Evolutionary conservation across 2,888 invertebrate species (phyloP).

Genomic region (Seira ritae): DNA sequence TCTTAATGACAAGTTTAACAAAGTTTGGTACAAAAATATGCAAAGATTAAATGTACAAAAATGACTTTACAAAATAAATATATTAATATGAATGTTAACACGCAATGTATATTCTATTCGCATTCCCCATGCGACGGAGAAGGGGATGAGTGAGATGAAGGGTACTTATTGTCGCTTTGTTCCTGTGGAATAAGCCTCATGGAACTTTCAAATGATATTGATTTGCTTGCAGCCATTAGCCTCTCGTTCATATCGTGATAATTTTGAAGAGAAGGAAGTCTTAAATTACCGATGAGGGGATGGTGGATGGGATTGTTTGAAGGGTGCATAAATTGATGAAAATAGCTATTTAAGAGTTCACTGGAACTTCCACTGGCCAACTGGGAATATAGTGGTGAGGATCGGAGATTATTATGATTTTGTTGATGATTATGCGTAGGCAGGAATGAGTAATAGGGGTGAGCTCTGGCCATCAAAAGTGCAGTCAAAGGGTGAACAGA

Average conservation of each 20-base stretch:
- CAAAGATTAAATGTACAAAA: too few relatives aligned
- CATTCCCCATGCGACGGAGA: neutral
- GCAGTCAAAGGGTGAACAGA: slow-evolving; percentile 8
- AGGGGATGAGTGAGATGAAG: neutral
- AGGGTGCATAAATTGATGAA: neutral
- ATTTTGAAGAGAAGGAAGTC: neutral
- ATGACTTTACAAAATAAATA: neutral
- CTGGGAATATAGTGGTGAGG: neutral
- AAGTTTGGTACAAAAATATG: too few relatives aligned
- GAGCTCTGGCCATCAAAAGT: slow-evolving; percentile 6
- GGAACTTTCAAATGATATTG: neutral
- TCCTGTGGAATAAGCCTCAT: neutral
- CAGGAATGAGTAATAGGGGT: slow-evolving; percentile 16
- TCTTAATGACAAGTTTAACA: too few relatives aligned
- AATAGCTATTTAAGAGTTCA: neutral
- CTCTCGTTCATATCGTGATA: neutral
- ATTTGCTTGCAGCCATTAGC: neutral
- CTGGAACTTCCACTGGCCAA: neutral
- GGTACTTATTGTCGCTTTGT: neutral
- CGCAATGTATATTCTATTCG: too few relatives aligned
- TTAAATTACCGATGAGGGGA: neutral
- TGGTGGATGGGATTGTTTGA: neutral
- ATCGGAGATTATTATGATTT: neutral
- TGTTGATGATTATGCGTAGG: neutral
- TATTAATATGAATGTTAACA: too few relatives aligned